A percentile compares a stretch with the other conserved stretches of the same genome.
These are phyloP conservation scores for Oedothorax gibbosus DNA, from an alignment of 1,140 invertebrate species.

Conservation along the genomic window DNA sequence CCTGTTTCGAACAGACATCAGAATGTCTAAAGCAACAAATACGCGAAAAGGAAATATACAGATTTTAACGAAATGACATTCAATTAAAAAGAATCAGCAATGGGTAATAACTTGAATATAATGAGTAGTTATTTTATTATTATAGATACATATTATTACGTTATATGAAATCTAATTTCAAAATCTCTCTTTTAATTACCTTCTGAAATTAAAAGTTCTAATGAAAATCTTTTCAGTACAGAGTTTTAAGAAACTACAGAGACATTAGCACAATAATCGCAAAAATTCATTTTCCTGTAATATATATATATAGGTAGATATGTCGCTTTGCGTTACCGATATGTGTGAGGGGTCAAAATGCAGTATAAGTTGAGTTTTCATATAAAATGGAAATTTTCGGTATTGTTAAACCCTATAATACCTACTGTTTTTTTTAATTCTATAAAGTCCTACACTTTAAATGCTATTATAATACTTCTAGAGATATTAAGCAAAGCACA, in stretches of 20 bases:
- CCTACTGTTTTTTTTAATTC: neutral
- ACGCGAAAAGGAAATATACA: too few relatives aligned
- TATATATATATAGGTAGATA: constrained; percentile 20
- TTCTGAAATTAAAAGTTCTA: neutral
- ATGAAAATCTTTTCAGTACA: neutral
- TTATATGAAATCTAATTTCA: neutral
- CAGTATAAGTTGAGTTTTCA: neutral
- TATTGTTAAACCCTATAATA: neutral
- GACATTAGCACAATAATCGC: constrained; percentile 19
- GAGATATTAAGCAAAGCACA: neutral
- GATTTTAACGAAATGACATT: too few relatives aligned
- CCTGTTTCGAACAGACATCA: too few relatives aligned
- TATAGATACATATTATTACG: too few relatives aligned
- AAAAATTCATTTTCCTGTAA: constrained; percentile 1
- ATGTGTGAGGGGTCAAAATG: constrained; percentile 14
- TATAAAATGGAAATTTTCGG: constrained; percentile 23
- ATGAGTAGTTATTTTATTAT: too few relatives aligned
- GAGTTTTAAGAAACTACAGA: constrained; percentile 10
- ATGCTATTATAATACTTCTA: too few relatives aligned
- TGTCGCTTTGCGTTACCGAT: constrained; percentile 18
- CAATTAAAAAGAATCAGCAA: too few relatives aligned
- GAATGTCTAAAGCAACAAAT: too few relatives aligned
- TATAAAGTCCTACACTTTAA: too few relatives aligned
- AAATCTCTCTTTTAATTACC: neutral
- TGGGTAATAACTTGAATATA: too few relatives aligned